These are phyloP conservation scores for Hypomesus transpacificus DNA, from an alignment of 2,113 vertebrate genomes.

Conservation along the genomic window DNA sequence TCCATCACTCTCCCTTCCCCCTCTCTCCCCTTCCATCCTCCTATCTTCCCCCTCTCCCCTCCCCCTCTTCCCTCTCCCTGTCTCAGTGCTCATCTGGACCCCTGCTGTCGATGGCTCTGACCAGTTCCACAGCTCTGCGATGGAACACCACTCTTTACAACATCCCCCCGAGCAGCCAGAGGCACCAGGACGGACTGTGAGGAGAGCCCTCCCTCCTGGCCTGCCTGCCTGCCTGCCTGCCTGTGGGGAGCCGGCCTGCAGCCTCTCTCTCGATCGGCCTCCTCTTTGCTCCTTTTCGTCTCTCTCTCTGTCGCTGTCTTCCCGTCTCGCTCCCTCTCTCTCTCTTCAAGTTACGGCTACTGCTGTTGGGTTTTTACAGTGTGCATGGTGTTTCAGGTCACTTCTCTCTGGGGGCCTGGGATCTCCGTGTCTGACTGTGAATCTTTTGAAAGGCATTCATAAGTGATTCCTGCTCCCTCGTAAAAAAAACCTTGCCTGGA, in stretches of 20 bases:
- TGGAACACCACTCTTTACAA: conserved; percentile 10
- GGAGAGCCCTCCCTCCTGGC: too few relatives aligned
- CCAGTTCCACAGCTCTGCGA: too few relatives aligned
- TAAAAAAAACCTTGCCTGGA: conserved; percentile 55
- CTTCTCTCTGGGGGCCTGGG: conserved; percentile 28
- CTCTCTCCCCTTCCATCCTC: conserved; percentile 20
- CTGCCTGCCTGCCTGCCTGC: too few relatives aligned
- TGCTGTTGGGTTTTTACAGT: conserved; percentile 22
- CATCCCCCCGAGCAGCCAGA: background rate
- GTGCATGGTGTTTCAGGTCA: conserved; percentile 25
- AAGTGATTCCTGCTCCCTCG: conserved; percentile 39
- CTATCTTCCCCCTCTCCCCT: background rate
- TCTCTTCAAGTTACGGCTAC: background rate
- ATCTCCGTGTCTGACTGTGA: conserved; percentile 21
- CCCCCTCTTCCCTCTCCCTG: background rate
- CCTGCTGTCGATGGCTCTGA: conserved; percentile 25
- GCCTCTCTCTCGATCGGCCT: background rate
- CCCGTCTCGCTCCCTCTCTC: conserved; percentile 11
- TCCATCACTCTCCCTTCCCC: conserved; percentile 21
- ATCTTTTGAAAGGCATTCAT: conserved; percentile 38
- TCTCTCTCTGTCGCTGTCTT: background rate
- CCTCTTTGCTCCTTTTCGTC: background rate
- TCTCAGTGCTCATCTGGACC: conserved; percentile 24
- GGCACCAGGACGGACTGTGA: too few relatives aligned
- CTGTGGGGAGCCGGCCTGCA: too few relatives aligned